Conservation (phyloP, 1,140 invertebrate genomes). For the Myzus persicae region DNA sequence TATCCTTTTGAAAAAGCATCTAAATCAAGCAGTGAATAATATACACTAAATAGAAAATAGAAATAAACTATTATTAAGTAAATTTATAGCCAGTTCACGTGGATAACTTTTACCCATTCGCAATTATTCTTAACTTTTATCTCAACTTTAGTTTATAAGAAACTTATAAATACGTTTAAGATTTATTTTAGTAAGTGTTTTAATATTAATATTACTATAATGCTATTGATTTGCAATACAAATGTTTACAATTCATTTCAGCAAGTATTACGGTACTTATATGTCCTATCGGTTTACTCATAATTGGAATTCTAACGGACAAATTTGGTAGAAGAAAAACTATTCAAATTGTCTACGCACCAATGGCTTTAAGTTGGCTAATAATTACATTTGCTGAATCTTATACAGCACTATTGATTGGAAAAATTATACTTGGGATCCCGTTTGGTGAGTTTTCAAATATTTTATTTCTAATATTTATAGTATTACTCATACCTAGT, state of each 20-base stretch:
- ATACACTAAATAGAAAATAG: not conserved
- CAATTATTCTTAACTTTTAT: too few relatives aligned
- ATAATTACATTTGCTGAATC: not conserved
- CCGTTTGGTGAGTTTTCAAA: not conserved
- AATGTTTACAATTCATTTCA: not conserved
- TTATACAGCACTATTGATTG: not conserved
- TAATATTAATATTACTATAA: too few relatives aligned
- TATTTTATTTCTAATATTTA: not conserved
- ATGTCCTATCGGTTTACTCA: not conserved
- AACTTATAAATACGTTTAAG: too few relatives aligned
- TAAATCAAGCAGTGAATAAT: too few relatives aligned
- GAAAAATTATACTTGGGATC: not conserved
- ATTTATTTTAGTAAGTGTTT: too few relatives aligned
- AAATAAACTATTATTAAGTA: not conserved
- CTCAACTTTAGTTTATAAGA: too few relatives aligned
- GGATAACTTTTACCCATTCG: too few relatives aligned
- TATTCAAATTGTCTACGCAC: not conserved
- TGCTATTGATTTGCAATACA: not conserved
- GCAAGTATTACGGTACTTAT: conserved; percentile 2
- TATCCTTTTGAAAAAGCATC: too few relatives aligned
- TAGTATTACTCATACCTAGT: too few relatives aligned
- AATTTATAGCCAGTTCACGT: not conserved
- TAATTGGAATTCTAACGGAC: not conserved
- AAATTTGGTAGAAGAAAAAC: conserved; percentile 18
- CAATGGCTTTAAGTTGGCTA: conserved; percentile 12